phyloP scores from a whole-genome alignment of 2,888 invertebrate genomes.

The Sarcophaga variegata region DNA sequence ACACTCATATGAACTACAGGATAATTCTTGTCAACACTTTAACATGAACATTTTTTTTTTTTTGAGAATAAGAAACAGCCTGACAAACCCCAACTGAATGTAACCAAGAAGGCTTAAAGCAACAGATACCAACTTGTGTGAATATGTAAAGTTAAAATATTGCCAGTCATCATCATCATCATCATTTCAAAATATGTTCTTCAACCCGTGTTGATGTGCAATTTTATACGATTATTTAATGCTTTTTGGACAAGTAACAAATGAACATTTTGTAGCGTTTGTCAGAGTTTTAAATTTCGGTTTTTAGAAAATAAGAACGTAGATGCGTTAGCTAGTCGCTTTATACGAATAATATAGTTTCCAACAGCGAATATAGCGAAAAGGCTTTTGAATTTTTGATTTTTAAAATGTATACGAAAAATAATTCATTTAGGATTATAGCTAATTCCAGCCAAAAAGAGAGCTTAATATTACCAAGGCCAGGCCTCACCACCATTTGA shows the following conservation, averaged over 20 bases:
- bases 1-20: constrained; percentile 25
- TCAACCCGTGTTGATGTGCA: background rate
- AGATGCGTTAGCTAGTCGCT: background rate
- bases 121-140: background rate
- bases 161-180: background rate
- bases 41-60: constrained; percentile 42
- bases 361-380: too few species aligned
- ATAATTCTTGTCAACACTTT: constrained; percentile 63
- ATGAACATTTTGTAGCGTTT: background rate
- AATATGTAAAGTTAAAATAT: constrained; percentile 11
- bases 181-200: background rate
- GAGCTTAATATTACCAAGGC: too few species aligned
- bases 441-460: too few species aligned
- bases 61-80: constrained; percentile 31
- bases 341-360: too few species aligned
- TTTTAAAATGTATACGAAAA: background rate
- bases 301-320: background rate
- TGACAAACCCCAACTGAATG: background rate
- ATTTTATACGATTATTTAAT: constrained; percentile 2
- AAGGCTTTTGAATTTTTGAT: background rate
- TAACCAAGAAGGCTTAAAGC: constrained; percentile 9
- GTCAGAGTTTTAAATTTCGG: too few species aligned
- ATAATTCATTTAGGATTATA: too few species aligned
- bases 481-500: too few species aligned
- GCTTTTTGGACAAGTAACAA: constrained; percentile 5